Evolutionary conservation across 1,140 invertebrate genomes (phyloP).

Genomic region (Mycetomoellerius zeteki): DNA sequence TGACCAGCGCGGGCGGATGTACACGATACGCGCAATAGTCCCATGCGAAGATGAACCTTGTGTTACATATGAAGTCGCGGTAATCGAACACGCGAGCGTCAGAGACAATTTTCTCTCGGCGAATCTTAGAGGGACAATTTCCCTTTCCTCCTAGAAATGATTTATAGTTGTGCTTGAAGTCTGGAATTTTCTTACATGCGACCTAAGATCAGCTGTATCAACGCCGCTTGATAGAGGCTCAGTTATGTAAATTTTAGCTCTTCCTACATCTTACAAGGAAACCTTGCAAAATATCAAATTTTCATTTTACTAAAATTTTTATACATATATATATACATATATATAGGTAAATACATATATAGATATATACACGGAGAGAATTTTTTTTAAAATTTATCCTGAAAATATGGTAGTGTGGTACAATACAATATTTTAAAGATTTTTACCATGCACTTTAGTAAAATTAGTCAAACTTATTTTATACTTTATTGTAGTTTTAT

Average conservation of each 20-base stretch:
- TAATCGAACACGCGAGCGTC: slow-evolving; percentile 55
- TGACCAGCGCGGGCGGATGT: not conserved
- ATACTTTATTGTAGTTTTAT: too few relatives aligned
- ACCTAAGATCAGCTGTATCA: not conserved
- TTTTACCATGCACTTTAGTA: too few relatives aligned
- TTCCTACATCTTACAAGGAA: not conserved
- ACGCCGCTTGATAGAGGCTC: not conserved
- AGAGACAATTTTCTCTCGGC: slow-evolving; percentile 60
- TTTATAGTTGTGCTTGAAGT: not conserved
- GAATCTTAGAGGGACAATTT: slow-evolving; percentile 16
- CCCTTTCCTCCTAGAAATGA: not conserved
- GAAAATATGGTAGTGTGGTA: too few relatives aligned
- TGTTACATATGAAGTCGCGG: slow-evolving; percentile 21
- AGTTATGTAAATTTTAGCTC: not conserved
- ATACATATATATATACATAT: too few relatives aligned
- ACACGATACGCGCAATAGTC: not conserved
- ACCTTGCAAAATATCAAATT: too few relatives aligned
- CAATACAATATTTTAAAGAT: too few relatives aligned
- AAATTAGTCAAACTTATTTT: too few relatives aligned
- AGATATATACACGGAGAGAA: too few relatives aligned
- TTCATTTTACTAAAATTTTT: too few relatives aligned
- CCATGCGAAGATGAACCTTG: slow-evolving; percentile 15
- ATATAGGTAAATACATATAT: too few relatives aligned
- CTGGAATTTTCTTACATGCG: slow-evolving; percentile 14
- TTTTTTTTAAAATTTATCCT: too few relatives aligned